Evolutionary conservation across 2,797 vertebrate genomes (phyloP).

Genomic region (Darevskia nairensis): DNA sequence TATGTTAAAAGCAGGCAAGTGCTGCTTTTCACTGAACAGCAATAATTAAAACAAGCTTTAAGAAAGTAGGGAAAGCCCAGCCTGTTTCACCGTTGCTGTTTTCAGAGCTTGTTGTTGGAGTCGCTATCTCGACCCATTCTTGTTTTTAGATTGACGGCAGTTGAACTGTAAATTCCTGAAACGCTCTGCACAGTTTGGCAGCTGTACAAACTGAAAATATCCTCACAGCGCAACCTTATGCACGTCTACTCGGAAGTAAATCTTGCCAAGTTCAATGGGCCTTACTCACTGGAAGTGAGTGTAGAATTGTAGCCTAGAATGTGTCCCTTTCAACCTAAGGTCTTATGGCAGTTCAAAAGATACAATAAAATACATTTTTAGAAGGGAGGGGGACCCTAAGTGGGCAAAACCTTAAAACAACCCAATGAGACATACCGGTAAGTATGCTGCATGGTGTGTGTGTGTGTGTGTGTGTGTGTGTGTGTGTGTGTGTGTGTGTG

Average conservation of each 20-base stretch:
- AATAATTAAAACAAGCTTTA: not conserved
- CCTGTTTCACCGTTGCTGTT: not conserved
- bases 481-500: too few relatives aligned
- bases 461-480: too few relatives aligned
- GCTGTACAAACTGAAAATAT: not conserved
- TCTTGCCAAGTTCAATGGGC: too few relatives aligned
- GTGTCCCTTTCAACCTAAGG: not conserved
- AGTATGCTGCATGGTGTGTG: too few relatives aligned
- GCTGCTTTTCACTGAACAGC: not conserved
- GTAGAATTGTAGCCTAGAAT: not conserved
- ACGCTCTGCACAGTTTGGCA: not conserved
- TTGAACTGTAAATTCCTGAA: not conserved
- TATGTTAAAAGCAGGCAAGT: not conserved
- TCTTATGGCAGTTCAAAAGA: too few relatives aligned
- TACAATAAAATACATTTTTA: too few relatives aligned
- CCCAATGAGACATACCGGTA: too few relatives aligned
- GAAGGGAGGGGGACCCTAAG: too few relatives aligned
- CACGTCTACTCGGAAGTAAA: too few relatives aligned
- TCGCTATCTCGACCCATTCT: not conserved
- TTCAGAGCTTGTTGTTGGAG: not conserved
- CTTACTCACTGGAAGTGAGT: too few relatives aligned
- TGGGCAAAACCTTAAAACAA: too few relatives aligned
- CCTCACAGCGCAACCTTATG: not conserved
- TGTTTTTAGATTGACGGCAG: not conserved
- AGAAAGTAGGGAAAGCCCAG: not conserved